Base-by-base conservation (phyloP, 2,113 vertebrate species). In the Saguinus imperator region DNA sequence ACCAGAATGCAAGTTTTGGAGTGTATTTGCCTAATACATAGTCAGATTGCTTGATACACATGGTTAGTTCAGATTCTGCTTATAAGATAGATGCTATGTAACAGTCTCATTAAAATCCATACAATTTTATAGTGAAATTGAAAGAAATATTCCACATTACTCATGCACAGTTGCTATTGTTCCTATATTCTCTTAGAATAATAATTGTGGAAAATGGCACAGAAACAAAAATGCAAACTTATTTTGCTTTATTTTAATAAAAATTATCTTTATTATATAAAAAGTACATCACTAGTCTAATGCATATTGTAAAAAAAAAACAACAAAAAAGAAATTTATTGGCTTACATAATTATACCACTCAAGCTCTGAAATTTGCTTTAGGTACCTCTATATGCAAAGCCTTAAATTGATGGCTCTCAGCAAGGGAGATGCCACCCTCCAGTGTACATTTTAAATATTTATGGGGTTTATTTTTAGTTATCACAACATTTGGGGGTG, bases 311-410 rank as follows among this genome's bases (percentile, higher is more conserved):
- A 16, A 81, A 61, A 73, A 83, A 84, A 23, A 8, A 77, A 70
- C 11, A 64, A 64, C 58, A 12, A 55, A 21, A 73, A 12, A 76
- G 1, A 57, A 37, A 75, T 91, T 35, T 95, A n/a, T 82, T 61
- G 32, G n/a, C 27, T 93, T 48, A 35, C 10, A 81, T 89, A 87
- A 77, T 95, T 95, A 91, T 20, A 55, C n/a, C n/a, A 57, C 55
- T 95, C 73, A 94, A 94, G 79, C 68, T 95, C 66, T 82, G 84
- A 89, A 77, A 89, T 94, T 95, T 92, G 50, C 43, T 89, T 66
- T 89, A 35, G 40, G 5, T 43, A 77, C 16, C 10, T 82, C 12
- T 83, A 35, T 50, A 50, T 32, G 58, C 43, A 95, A 72, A 89
- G 17, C 2, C 48, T 92, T 86, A 72, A 96, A 82, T 92, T 85